These are phyloP conservation scores for Tribolium castaneum DNA, from an alignment of 1,140 invertebrate genomes.

Conservation along the genomic window DNA sequence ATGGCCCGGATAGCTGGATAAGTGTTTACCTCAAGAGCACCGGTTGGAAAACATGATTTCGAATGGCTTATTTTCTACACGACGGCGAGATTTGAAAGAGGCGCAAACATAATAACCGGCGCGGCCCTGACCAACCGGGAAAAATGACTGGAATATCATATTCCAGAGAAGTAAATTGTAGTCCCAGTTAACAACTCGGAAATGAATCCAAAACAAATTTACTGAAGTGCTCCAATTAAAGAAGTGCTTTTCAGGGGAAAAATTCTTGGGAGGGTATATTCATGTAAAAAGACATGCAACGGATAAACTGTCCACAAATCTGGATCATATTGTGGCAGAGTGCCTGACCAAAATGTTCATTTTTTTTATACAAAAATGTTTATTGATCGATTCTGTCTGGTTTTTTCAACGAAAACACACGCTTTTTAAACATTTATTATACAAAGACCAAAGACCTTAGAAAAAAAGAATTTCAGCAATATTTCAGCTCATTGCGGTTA, in stretches of 20 bases:
- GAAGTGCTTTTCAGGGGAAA: too few species aligned
- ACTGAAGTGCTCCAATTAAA: too few species aligned
- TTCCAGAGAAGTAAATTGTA: not conserved
- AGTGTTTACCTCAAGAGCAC: constrained; percentile 24
- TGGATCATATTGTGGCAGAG: not conserved
- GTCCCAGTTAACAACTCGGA: not conserved
- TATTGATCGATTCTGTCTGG: too few species aligned
- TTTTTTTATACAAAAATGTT: not conserved
- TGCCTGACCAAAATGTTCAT: not conserved
- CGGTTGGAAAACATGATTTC: constrained; percentile 9
- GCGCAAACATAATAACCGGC: not conserved
- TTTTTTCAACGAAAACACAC: too few species aligned
- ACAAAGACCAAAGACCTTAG: too few species aligned
- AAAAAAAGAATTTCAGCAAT: too few species aligned
- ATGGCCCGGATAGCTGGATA: not conserved
- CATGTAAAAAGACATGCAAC: too few species aligned
- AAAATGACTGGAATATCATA: not conserved
- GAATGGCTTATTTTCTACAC: not conserved
- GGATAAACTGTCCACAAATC: not conserved
- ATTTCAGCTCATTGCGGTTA: too few species aligned
- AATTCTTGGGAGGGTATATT: too few species aligned
- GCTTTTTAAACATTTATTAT: too few species aligned
- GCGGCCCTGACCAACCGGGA: not conserved
- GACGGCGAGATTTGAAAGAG: not conserved
- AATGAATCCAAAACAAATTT: too few species aligned